Evolutionary conservation across 2,113 vertebrate species (phyloP), one percentile per base, ranked within the genome.

Genomic region (Eurypyga helias): DNA sequence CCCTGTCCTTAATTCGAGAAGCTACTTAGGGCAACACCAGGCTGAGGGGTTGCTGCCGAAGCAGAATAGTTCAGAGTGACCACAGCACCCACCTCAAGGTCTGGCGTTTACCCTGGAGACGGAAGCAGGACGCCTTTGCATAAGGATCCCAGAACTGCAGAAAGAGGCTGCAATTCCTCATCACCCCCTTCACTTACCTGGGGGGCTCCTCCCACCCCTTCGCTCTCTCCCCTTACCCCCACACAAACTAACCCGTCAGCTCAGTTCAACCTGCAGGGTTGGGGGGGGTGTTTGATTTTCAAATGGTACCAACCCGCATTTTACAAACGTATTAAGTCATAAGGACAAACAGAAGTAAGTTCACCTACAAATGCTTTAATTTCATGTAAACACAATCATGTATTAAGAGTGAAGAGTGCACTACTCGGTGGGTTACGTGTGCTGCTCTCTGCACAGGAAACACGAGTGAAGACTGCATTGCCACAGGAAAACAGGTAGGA

Each of bases 401-500:
- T 28, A n/a, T 31, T n/a, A 84, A 60, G n/a, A 77, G 43, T 11
- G 20, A 79, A 31, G 7, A 66, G 17, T 6, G 58, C 29, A 17
- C 52, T 31, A 17, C 60, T 81, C 3, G 2, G 14, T 0, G 6
- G 19, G 34, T 66, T 33, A 48, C 18, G 31, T 7, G 16, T 29
- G 34, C n/a, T 66, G 31, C 61, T 64, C 43, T 25, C 26, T 61
- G 33, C 73, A 82, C 57, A 79, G 52, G 77, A 90, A 89, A 82
- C 24, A 17, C 11, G 5, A 70, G 19, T 3, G 1, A 83, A 64
- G 51, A 34, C 38, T 57, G 43, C 48, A 76, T 4, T 7, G 5
- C 51, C 76, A 89, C 48, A 81, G 84, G 84, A 92, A 93, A 28
- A 0, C 69, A 91, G 73, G 87, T 87, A 84, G 77, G 89, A 96